These are phyloP conservation scores for Ormyrus pomaceus DNA, from an alignment of 2,888 invertebrate genomes.

Conservation along the genomic window DNA sequence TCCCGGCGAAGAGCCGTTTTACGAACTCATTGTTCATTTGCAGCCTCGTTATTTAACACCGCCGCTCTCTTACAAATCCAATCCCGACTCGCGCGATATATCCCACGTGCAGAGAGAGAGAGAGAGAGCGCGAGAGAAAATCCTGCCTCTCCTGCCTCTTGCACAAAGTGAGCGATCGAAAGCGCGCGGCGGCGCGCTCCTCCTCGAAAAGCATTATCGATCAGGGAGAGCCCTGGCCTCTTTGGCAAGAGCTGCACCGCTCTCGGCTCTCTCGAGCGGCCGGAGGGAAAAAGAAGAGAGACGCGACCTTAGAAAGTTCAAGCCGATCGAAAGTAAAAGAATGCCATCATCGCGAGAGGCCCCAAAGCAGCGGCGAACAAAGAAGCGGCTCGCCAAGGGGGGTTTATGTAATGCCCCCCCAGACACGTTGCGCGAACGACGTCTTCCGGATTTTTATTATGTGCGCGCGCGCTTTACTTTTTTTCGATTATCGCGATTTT, in stretches of 20 bases:
- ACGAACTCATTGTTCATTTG: too few species aligned
- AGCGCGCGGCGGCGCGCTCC: background rate
- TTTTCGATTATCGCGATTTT: too few species aligned
- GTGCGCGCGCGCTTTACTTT: background rate
- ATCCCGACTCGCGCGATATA: too few species aligned
- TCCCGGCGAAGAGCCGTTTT: too few species aligned
- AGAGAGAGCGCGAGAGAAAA: too few species aligned
- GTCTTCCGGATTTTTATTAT: background rate
- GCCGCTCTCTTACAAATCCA: too few species aligned
- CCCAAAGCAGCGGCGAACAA: conserved; percentile 35
- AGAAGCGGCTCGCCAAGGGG: conserved; percentile 1
- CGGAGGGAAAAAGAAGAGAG: conserved; percentile 1
- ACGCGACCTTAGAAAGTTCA: conserved; percentile 52
- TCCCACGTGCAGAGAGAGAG: too few species aligned
- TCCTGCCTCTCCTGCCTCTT: background rate
- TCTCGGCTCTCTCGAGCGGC: background rate
- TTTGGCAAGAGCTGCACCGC: conserved; percentile 7
- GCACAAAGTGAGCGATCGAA: background rate
- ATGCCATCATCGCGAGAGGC: conserved; percentile 5
- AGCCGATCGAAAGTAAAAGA: conserved; percentile 50
- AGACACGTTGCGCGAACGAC: background rate
- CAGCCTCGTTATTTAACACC: too few species aligned
- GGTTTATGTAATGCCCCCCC: conserved; percentile 10
- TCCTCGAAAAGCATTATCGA: background rate
- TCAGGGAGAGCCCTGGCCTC: conserved; percentile 30